Base-by-base conservation (phyloP, 2,797 vertebrate species). In the Phoebastria nigripes region DNA sequence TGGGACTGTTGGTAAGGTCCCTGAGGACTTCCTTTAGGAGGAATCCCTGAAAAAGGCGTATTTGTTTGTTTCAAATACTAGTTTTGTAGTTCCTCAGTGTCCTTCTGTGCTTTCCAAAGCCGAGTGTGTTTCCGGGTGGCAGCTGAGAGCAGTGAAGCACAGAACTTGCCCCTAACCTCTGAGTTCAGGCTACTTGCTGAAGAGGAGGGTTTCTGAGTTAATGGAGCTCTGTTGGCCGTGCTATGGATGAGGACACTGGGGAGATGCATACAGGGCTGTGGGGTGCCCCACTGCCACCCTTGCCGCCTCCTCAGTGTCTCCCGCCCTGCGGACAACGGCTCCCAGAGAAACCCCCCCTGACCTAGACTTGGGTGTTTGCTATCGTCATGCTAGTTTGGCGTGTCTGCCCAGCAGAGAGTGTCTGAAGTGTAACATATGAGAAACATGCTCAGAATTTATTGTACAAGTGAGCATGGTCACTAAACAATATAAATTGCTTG, bases 291-390 rank as follows among this genome's bases (percentile, higher is more conserved):
- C 37, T 46, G 28, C 33, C 2, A 3, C 26, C 46, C 28, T 26
- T 77, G n/a, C 24, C 20, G 5, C 9, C 31, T 51, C 3, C 29
- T 54, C 55, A 7, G 39, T 5, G 1, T 17, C 49, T 46, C 21
- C 21, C 0, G 5, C 28, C 9, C 17, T 2, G 2, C n/a, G 33
- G 15, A 24, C 37, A 35, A 20, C 17, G 5, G 1, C 16, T 65
- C 8, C 33, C 9, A 35, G 56, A 49, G 35, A 41, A 56, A 12
- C 26, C 10, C 22, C 22, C 33, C 8, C 33, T 42, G 22, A 37
- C 63, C 31, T 24, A 11, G 47, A 18, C 12, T 26, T 6, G 2
- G 4, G 15, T 47, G 15, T 12, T 63, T 1, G 0, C 31, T 17
- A 25, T 28, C 31, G 41, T 15, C 11, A 11, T 52, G 44, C n/a